Evolutionary conservation across 2,797 vertebrate genomes (phyloP).

Genomic region (Pogoniulus pusillus): DNA sequence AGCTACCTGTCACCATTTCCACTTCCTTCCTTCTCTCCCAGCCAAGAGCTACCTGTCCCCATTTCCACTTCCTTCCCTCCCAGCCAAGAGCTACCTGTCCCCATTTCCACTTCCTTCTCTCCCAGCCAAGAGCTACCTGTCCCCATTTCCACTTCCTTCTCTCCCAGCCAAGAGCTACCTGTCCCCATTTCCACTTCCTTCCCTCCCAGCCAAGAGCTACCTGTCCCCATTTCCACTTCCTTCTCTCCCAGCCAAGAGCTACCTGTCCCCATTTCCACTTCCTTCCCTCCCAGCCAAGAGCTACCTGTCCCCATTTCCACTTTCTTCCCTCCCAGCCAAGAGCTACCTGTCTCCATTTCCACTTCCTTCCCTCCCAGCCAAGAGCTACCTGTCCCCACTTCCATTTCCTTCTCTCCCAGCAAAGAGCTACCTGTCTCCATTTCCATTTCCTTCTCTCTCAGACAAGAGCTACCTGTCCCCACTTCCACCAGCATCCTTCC

Average conservation of each 20-base stretch:
- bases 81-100: too few species aligned
- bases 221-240: fast-evolving
- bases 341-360: too few species aligned
- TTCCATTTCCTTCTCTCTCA: too few species aligned
- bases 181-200: neutral
- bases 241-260: fast-evolving
- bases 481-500: too few species aligned
- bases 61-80: too few species aligned
- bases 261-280: neutral
- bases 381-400: too few species aligned
- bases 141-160: neutral
- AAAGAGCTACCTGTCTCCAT: too few species aligned
- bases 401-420: too few species aligned
- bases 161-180: fast-evolving
- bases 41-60: fast-evolving
- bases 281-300: fast-evolving
- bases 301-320: neutral
- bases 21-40: neutral
- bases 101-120: neutral
- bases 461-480: too few species aligned
- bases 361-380: too few species aligned
- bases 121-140: fast-evolving
- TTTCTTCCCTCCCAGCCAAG: neutral
- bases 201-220: fast-evolving
- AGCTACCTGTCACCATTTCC: neutral